Percentiles rank a stretch among this genome's conserved stretches.
phyloP scores from a whole-genome alignment of 2,797 vertebrate species.

The Pteropus rufus region DNA sequence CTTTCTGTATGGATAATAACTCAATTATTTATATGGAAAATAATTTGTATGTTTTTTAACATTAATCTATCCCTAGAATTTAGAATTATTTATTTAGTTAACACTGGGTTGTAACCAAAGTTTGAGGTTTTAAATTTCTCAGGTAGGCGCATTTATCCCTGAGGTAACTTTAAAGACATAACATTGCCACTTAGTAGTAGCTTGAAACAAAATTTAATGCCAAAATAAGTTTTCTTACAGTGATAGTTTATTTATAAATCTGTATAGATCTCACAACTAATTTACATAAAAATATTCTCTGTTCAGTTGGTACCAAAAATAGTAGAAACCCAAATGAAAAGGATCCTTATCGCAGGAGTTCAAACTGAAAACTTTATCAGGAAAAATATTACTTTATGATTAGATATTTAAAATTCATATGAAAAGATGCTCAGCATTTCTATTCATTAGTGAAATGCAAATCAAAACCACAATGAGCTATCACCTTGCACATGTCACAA shows the following conservation, averaged over 20 bases:
- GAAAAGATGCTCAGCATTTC: not conserved
- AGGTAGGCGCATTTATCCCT: not conserved
- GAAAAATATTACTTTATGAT: not conserved
- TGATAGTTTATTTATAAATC: conserved; percentile 68
- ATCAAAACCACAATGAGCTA: not conserved
- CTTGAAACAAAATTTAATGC: conserved; percentile 64
- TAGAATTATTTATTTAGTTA: not conserved
- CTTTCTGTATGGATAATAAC: not conserved
- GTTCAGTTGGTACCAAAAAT: conserved; percentile 20
- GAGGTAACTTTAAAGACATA: not conserved
- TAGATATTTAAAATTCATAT: not conserved
- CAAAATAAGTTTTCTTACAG: conserved; percentile 69
- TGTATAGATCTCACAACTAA: conserved; percentile 23
- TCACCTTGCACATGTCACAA: not conserved
- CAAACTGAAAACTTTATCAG: not conserved
- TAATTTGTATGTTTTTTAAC: not conserved
- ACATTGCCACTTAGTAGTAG: conserved; percentile 58
- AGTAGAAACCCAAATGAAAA: not conserved
- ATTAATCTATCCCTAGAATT: not conserved
- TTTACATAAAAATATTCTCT: conserved; percentile 62
- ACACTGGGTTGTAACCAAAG: not conserved
- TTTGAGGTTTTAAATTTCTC: not conserved
- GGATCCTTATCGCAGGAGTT: not conserved
- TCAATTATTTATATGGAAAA: not conserved
- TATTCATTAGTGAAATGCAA: not conserved